Base-by-base conservation (phyloP, 2,888 invertebrate genomes). In the Lasioglossum malachurum region DNA sequence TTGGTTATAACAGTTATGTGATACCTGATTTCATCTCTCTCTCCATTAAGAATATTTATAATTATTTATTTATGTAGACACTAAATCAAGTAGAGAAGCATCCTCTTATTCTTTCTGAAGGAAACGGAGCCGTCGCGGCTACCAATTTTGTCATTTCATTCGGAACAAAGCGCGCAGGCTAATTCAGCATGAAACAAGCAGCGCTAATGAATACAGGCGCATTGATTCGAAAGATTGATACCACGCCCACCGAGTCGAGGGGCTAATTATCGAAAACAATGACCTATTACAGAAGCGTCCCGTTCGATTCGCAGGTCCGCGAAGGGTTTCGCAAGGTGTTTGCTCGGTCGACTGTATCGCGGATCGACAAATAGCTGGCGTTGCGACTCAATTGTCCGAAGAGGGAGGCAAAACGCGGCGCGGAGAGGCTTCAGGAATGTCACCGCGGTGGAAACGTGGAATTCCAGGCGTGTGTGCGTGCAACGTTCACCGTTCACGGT, bases 351-450 rank as follows among this genome's bases (percentile, higher is more conserved):
- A 53, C 23, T 23, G 60, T 57, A 41, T 67, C 57, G 49, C 49
- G 14, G 64, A 75, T 83, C 71, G 83, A 78, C 83, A 86, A 87
- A 87, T 83, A 69, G 73, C 69, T 10, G 38, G 53, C 80, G 69
- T 77, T 46, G 86, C 73, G 86, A 38, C 75, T 86, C 83, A 64
- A 87, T 87, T 83, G 86, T 78, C 83, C 78, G 82, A 77, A 78
- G 80, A 86, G 83, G 75, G 60, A 76, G 78, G 82, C 35, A 35
- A 71, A 80, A 83, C 75, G 53, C 80, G 77, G 72, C 57, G 64
- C 16, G 8, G 35, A 57, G 78, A 74, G 72, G 67, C 82, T 35
- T 44, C 57, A 57, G 72, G 82, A 86, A 87, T 87, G 86, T 69
- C 75, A 80, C 41, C 60, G 64, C 76, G 31, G 74, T 74, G 78